Evolutionary conservation across 2,113 vertebrate genomes (phyloP), one percentile per base, ranked within the genome.

Genomic region (Corythornis vintsioides): DNA sequence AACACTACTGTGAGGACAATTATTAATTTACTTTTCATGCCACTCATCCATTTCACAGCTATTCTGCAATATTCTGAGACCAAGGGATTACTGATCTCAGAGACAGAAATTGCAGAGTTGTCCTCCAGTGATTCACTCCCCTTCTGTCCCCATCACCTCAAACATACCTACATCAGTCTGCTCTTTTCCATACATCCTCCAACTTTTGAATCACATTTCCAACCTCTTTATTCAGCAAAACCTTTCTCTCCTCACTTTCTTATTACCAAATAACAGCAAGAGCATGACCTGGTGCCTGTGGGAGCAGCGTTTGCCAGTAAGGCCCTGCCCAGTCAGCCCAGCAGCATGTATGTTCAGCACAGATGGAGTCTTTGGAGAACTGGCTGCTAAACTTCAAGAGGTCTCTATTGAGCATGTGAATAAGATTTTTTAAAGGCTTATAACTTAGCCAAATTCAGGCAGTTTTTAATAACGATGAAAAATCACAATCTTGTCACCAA

Each of bases 371-470:
- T 81, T 81, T 55, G 79, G 83, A 84, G 74, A 92, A 81, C 48
- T 90, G 71, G 53, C 74, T 72, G 83, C 74, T 84, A 84, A 66
- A 64, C 25, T 72, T 83, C 57, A 92, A 77, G 60, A 77, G 84
- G 69, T 59, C 79, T 90, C 64, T 81, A 64, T 48, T 43, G 48
- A 81, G 65, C 55, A 84, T 81, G 47, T 55, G 83, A 77, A 43
- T 69, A 88, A 80, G 88, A 77, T 81, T 80, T 94, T 88, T 92
- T 60, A 90, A 92, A 94, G 60, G 25, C 70, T 90, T 88, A 90
- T 73, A 88, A 64, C 83, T 81, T 88, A 65, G 83, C 83, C 90
- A 92, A 77, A 90, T 90, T 73, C 64, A 90, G 19, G 38, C 79
- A 90, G 65, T 88, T 94, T 92, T 92, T 90, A 79, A 88, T 67